Evolutionary conservation across 2,888 invertebrate species (phyloP).

Genomic region (Volucella zonaria): DNA sequence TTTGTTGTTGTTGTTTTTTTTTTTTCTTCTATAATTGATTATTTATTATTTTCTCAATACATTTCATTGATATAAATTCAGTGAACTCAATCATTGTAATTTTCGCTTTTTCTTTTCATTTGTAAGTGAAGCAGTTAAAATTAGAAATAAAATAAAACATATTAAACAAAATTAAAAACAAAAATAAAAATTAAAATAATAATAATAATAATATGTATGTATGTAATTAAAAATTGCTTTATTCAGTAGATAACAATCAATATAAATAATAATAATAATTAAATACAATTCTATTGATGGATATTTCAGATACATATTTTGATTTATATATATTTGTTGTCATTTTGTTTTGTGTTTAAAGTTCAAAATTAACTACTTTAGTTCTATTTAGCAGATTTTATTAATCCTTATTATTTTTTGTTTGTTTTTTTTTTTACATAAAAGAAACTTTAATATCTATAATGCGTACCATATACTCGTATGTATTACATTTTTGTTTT

Average conservation of each 20-base stretch:
- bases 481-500: conserved; percentile 12
- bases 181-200: conserved; percentile 31
- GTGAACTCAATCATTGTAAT: background rate
- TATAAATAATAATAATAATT: conserved; percentile 67
- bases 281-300: conserved; percentile 63
- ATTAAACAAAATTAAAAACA: conserved; percentile 37
- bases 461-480: conserved; percentile 8
- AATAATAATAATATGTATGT: conserved; percentile 27
- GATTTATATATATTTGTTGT: no score
- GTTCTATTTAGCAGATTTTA: conserved; percentile 54
- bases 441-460: conserved; percentile 53
- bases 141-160: background rate
- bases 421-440: conserved; percentile 26
- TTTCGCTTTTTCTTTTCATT: background rate
- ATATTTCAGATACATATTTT: conserved; percentile 55
- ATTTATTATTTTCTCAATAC: conserved; percentile 51
- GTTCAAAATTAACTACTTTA: conserved; percentile 67
- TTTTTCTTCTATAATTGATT: conserved; percentile 1
- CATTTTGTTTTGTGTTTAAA: conserved; percentile 46
- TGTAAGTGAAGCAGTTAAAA: background rate
- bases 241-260: conserved; percentile 73
- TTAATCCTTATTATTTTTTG: background rate
- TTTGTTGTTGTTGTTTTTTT: background rate
- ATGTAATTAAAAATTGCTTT: conserved; percentile 54
- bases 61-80: conserved; percentile 32